Evolutionary conservation across 2,888 invertebrate species (phyloP).

Genomic region (Dryobotodes eremita): DNA sequence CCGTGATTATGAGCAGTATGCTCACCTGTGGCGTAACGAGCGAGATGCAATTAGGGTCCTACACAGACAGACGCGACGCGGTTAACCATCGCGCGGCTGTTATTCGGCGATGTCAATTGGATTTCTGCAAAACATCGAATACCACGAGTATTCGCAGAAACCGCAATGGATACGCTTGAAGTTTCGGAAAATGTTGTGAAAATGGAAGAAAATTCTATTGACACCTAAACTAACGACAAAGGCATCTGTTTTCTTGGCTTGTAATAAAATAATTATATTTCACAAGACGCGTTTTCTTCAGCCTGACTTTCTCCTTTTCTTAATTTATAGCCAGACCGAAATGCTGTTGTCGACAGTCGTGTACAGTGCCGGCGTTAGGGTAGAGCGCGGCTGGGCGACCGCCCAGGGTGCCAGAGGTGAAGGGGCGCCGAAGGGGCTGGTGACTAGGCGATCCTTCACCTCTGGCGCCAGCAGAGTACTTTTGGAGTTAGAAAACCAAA

Average conservation of each 20-base stretch:
- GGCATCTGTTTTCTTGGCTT: background rate
- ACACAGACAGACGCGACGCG: background rate
- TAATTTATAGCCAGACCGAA: constrained; percentile 14
- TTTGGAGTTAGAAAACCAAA: no score
- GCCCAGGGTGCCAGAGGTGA: no score
- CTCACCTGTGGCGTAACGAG: constrained; percentile 47
- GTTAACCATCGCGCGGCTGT: background rate
- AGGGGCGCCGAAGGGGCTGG: no score
- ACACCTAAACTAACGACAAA: background rate
- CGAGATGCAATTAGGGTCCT: constrained; percentile 18
- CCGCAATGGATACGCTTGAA: background rate
- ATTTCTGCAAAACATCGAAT: background rate
- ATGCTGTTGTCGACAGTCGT: background rate
- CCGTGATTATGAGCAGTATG: constrained; percentile 41
- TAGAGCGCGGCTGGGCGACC: no score
- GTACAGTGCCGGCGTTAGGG: background rate
- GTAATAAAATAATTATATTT: constrained; percentile 6
- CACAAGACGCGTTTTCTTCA: background rate
- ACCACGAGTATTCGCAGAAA: no score
- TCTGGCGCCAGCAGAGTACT: no score
- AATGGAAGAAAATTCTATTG: background rate
- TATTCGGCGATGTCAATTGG: background rate
- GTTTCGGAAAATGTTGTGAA: background rate
- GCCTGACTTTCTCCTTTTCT: background rate
- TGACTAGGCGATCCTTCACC: no score